phyloP scores from a whole-genome alignment of 2,888 invertebrate genomes.

The Xylota segnis region DNA sequence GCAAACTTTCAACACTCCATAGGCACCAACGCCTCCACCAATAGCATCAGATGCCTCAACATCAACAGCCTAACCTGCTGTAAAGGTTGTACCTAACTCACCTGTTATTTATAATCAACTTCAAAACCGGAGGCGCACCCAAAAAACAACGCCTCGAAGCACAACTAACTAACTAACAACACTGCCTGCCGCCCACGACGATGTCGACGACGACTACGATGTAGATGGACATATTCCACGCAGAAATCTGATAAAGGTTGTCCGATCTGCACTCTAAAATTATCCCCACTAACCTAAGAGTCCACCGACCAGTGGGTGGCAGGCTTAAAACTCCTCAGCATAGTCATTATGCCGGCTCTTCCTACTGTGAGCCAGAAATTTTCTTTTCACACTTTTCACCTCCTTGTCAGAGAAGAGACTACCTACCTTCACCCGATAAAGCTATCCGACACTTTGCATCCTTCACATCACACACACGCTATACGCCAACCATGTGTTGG shows the following conservation, averaged over 20 bases:
- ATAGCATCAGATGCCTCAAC: constrained; percentile 5
- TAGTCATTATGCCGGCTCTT: constrained; percentile 57
- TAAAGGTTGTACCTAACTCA: constrained; percentile 73
- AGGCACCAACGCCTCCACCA: background rate
- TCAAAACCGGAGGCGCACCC: constrained; percentile 38
- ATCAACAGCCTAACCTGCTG: constrained; percentile 9
- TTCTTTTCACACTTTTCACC: constrained; percentile 64
- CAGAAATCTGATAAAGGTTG: constrained; percentile 68
- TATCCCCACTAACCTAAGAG: constrained; percentile 60
- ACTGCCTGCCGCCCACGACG: constrained; percentile 7
- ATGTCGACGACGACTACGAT: constrained; percentile 27
- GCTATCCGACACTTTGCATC: constrained; percentile 60
- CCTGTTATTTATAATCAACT: constrained; percentile 77
- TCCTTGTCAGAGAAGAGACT: constrained; percentile 46
- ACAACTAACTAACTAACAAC: constrained; percentile 14
- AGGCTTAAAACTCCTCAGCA: constrained; percentile 46
- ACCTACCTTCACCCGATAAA: constrained; percentile 19
- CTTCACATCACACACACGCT: constrained; percentile 36
- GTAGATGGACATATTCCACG: constrained; percentile 44
- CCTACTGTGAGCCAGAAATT: constrained; percentile 17
- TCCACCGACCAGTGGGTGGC: constrained; percentile 1
- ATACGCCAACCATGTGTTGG: constrained; percentile 26
- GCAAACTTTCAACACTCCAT: constrained; percentile 10
- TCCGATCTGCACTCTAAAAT: constrained; percentile 60
- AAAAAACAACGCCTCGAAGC: constrained; percentile 4